Evolutionary conservation across 2,113 vertebrate genomes (phyloP).

Genomic region (Halichoerus grypus): DNA sequence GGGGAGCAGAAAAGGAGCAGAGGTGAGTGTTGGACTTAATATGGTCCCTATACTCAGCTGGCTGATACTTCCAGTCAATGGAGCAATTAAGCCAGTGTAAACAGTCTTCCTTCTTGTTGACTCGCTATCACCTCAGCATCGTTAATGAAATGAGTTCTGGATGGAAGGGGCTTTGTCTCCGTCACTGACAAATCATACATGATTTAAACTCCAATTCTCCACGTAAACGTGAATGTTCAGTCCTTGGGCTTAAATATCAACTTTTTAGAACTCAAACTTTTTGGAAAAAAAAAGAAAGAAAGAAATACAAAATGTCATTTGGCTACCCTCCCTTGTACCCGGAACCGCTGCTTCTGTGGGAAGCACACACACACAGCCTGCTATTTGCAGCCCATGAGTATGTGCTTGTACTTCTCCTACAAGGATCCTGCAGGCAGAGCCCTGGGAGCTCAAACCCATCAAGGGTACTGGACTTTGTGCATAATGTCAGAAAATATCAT

Average conservation of each 20-base stretch:
- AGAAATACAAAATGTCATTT: background rate
- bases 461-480: background rate
- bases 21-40: background rate
- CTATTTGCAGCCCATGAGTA: fast-evolving
- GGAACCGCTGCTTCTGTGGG: background rate
- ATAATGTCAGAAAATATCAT: background rate
- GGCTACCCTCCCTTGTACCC: background rate
- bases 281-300: background rate
- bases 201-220: background rate
- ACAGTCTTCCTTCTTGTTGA: background rate
- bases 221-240: background rate
- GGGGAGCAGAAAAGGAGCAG: background rate
- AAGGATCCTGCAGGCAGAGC: background rate
- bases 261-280: constrained; percentile 3
- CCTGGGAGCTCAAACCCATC: background rate
- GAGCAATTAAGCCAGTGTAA: background rate
- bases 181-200: background rate
- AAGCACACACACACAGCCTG: background rate
- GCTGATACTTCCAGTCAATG: background rate
- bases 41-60: background rate
- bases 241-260: background rate
- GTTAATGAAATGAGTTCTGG: background rate
- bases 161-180: background rate
- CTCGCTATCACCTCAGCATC: background rate
- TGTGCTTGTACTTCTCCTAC: background rate